Evolutionary conservation across 2,113 vertebrate species (phyloP).

Genomic region (Gymnorhina tibicen): DNA sequence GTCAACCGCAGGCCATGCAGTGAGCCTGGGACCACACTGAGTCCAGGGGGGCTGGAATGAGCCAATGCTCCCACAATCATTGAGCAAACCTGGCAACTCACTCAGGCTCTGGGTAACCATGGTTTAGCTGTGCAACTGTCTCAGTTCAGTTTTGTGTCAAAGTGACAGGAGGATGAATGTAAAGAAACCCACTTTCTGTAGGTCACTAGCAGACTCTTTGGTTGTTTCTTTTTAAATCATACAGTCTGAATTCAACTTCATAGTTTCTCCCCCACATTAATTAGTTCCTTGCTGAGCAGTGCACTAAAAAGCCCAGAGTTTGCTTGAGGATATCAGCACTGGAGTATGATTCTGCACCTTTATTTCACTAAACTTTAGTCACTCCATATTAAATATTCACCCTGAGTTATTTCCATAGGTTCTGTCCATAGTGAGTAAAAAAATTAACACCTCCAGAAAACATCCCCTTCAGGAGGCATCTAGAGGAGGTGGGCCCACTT

Average conservation of each 20-base stretch:
- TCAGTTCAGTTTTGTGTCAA: neutral
- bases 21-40: neutral
- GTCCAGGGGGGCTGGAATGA: neutral
- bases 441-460: neutral
- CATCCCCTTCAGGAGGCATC: neutral
- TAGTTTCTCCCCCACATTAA: neutral
- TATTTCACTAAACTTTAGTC: neutral
- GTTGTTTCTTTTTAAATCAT: neutral
- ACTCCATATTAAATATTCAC: neutral
- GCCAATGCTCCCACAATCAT: neutral
- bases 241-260: neutral
- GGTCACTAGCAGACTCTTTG: neutral
- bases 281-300: neutral
- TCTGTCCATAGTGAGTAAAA: neutral
- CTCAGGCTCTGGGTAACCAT: neutral
- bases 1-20: fast-evolving
- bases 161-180: neutral
- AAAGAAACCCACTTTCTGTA: neutral
- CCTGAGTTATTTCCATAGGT: neutral
- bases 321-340: neutral
- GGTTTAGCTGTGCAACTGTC: neutral
- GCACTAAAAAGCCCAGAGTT: neutral
- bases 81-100: neutral
- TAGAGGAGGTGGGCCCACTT: neutral
- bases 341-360: neutral